Base-by-base conservation (phyloP, 2,797 vertebrate species). In the Mus spretus region DNA sequence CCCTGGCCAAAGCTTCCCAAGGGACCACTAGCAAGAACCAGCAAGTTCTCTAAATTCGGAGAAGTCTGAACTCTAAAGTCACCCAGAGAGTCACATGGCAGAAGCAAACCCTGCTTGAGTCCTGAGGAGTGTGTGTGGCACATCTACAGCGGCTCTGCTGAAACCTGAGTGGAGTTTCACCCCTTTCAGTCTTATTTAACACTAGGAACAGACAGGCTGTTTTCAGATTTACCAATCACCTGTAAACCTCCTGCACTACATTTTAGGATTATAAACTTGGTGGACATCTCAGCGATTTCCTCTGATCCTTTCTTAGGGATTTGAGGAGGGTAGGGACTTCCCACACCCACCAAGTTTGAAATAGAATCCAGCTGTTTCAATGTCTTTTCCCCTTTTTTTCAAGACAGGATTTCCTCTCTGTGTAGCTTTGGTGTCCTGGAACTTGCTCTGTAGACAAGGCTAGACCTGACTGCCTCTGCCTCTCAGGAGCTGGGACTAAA, bases 111-210 rank as follows among this genome's bases (percentile, higher is more conserved):
- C 4, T 17, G 57, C 53, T 22, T 1, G 1, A 8, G 8, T 24
- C 59, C 22, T 53, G 47, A 79, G 50, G 57, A 53, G 19, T 20
- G 2, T 17, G 55, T 83, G 22, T 22, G 63, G 61, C 28, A 6
- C 31, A 3, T 40, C 83, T 57, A 50, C 47, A 75, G 7, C 6
- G 6, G 14, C n/a, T 72, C 34, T 22, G 1, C 50, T 28, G 87
- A 87, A 59, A 72, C 50, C 5, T 24, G n/a, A 82, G 59, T 61
- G 55, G 63, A 44, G 15, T 61, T 31, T 85, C 59, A 14, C 4
- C 50, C 17, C 83, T 53, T 50, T 80, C n/a, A 61, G 84, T 92
- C 92, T 94, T 55, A 63, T 89, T 93, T 70, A 75, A 61, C 5
- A 55, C 63, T 34, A 72, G 74, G 57, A 31, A 47, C n/a, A n/a